Conservation (phyloP, 2,888 invertebrate species). For the Chymomyza caudatula region DNA sequence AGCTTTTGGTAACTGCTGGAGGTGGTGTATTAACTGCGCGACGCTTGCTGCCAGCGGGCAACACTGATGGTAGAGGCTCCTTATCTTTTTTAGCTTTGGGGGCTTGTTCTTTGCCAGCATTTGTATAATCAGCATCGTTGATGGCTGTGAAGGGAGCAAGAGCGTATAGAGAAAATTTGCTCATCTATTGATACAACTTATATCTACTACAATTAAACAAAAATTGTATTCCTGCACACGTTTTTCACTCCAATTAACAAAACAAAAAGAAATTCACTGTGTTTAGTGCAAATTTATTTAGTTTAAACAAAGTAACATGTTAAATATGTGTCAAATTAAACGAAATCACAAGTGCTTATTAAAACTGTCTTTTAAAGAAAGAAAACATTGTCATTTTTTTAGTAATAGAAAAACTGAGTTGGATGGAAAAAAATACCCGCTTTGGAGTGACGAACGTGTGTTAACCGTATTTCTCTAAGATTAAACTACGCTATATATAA, state of each 20-base stretch:
- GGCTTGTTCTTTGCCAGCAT: conserved; percentile 36
- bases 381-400: conserved; percentile 7
- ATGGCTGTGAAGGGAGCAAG: conserved; percentile 63
- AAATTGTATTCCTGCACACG: background rate
- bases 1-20: conserved; percentile 31
- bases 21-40: conserved; percentile 43
- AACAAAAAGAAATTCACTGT: conserved; percentile 9
- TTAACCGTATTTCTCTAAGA: conserved; percentile 20
- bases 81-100: conserved; percentile 74
- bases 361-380: too few species aligned
- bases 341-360: too few species aligned
- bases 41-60: conserved; percentile 48
- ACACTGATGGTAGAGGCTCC: conserved; percentile 36
- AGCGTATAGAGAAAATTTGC: background rate
- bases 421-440: conserved; percentile 27
- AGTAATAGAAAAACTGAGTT: conserved; percentile 54
- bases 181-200: background rate
- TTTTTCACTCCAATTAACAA: conserved; percentile 4
- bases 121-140: conserved; percentile 73
- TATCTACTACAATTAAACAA: background rate
- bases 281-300: background rate
- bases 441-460: background rate
- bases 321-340: too few species aligned
- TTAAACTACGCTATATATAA: conserved; percentile 22
- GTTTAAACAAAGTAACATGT: background rate